A percentile compares a stretch with the other conserved stretches of the same genome.
These are phyloP conservation scores for Henricia sp. DNA, from an alignment of 53 echinoderm and acorn worm genomes.

Conservation along the genomic window DNA sequence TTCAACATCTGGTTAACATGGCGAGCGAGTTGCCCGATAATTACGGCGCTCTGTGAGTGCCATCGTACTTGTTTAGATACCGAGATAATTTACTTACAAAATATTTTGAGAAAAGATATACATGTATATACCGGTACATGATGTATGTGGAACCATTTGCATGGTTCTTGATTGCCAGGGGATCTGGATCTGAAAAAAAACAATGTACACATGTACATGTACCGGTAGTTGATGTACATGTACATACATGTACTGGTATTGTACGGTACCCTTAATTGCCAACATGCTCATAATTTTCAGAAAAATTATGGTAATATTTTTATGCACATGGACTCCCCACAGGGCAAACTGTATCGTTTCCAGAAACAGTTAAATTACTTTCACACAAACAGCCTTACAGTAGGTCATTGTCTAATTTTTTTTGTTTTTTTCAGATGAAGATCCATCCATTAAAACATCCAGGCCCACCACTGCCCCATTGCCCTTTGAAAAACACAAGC, in stretches of 20 bases:
- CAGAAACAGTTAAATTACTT: not conserved
- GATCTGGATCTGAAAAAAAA: not conserved
- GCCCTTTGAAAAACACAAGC: slow-evolving; percentile 24
- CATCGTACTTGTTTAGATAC: not conserved
- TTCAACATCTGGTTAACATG: too few species aligned
- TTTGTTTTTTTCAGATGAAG: slow-evolving; percentile 63
- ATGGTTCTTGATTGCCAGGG: not conserved
- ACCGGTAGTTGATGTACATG: not conserved
- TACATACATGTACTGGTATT: not conserved
- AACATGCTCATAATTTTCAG: too few species aligned
- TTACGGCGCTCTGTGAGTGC: not conserved
- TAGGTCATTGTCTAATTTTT: slow-evolving; percentile 10
- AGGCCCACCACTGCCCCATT: slow-evolving; percentile 6
- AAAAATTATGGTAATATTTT: too few species aligned
- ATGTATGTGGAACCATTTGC: not conserved
- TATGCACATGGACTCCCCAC: not conserved
- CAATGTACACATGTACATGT: slow-evolving; percentile 11
- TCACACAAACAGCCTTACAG: not conserved
- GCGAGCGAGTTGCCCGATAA: too few species aligned
- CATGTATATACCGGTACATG: not conserved
- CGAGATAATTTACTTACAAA: too few species aligned
- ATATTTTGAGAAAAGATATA: not conserved
- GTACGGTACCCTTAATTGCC: too few species aligned
- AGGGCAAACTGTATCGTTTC: not conserved
- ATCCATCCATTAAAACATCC: slow-evolving; percentile 37